Percentiles rank a stretch among this genome's conserved stretches.
These are phyloP conservation scores for Myotis davidii DNA, from an alignment of 2,113 vertebrate species.

Conservation along the genomic window DNA sequence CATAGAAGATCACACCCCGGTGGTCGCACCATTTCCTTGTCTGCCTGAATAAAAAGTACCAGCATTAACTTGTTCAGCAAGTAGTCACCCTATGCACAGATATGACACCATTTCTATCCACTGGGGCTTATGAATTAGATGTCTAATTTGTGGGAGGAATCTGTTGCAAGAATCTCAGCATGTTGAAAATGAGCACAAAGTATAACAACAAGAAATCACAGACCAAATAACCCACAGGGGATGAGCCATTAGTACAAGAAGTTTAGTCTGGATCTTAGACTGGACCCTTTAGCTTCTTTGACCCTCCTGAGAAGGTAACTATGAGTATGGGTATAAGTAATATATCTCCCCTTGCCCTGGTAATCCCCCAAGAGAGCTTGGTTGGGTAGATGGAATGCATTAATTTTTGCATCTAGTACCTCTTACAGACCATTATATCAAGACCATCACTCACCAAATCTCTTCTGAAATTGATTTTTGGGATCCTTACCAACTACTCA, in stretches of 20 bases:
- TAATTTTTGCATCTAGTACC: background rate
- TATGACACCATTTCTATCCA: background rate
- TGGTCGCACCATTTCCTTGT: background rate
- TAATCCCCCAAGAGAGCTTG: background rate
- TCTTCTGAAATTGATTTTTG: slow-evolving; percentile 7
- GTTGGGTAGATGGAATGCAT: background rate
- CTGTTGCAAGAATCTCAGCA: background rate
- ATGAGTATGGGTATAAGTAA: background rate
- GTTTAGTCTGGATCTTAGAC: background rate
- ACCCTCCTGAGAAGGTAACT: background rate
- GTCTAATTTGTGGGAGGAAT: background rate
- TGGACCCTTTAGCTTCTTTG: background rate
- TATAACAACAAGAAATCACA: background rate
- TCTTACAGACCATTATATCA: background rate
- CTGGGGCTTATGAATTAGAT: background rate
- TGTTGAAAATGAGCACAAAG: background rate
- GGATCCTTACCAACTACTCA: background rate
- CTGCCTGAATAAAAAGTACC: background rate
- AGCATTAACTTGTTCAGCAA: background rate
- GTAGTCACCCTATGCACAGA: background rate
- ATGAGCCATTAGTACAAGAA: background rate
- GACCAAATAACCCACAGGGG: background rate
- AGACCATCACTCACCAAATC: background rate
- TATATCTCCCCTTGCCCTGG: background rate
- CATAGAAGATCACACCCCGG: background rate